Conservation (phyloP, 2,888 invertebrate genomes). For the Operophtera brumata region DNA sequence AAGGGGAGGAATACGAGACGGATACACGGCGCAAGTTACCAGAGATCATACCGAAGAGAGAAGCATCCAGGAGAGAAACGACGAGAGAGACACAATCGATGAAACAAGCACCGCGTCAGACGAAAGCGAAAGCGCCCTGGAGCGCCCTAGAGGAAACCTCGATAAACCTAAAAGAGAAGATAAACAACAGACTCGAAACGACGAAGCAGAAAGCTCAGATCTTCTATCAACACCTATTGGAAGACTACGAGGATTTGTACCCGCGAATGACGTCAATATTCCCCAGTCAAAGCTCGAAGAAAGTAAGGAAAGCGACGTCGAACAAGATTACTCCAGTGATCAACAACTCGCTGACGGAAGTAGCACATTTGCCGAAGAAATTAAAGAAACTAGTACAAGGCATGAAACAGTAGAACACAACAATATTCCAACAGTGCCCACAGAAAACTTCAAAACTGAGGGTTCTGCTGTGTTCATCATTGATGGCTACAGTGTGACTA, state of each 20-base stretch:
- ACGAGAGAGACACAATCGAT: conserved; percentile 14
- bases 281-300: conserved; percentile 50
- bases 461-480: conserved; percentile 61
- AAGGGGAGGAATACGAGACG: conserved; percentile 47
- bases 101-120: conserved; percentile 8
- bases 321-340: conserved; percentile 63
- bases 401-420: conserved; percentile 46
- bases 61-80: too few relatives aligned
- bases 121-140: conserved; percentile 23
- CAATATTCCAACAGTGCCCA: conserved; percentile 29
- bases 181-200: conserved; percentile 47
- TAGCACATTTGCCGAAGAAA: conserved; percentile 66
- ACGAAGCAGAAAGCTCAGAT: conserved; percentile 64
- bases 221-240: conserved; percentile 64
- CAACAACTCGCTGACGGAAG: conserved; percentile 65
- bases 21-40: conserved; percentile 14
- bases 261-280: conserved; percentile 50
- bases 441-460: conserved; percentile 37
- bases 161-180: conserved; percentile 27
- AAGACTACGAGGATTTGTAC: conserved; percentile 61
- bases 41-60: conserved; percentile 48
- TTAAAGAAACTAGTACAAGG: conserved; percentile 65
- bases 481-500: conserved; percentile 72
- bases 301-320: conserved; percentile 59
- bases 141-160: conserved; percentile 45